Evolutionary conservation across 92 coral and sea anemone genomes (phyloP).

Genomic region (Porites evermanni): DNA sequence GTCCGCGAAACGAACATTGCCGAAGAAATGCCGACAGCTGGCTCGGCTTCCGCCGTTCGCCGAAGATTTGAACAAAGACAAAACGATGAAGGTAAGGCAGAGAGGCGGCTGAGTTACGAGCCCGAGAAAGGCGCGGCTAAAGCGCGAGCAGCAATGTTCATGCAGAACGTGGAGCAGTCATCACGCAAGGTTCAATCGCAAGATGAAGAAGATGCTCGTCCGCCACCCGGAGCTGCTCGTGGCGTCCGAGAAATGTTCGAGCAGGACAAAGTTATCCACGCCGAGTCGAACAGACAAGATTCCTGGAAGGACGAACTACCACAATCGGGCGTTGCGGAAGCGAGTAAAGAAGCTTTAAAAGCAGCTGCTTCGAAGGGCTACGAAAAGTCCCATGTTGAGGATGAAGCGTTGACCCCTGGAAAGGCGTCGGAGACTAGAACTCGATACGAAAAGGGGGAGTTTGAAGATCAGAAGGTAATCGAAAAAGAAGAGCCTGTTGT

Average conservation of each 20-base stretch:
- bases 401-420: constrained; percentile 50
- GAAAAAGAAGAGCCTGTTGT: constrained; percentile 66
- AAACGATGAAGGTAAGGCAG: constrained; percentile 60
- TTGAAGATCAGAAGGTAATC: constrained; percentile 49
- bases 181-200: constrained; percentile 16
- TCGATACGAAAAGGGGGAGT: constrained; percentile 65
- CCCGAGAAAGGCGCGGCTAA: constrained; percentile 81
- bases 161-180: constrained; percentile 34
- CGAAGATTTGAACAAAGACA: constrained; percentile 62
- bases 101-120: constrained; percentile 82
- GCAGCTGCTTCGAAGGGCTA: constrained; percentile 72
- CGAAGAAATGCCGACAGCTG: constrained; percentile 71
- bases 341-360: constrained; percentile 75
- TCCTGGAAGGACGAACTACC: constrained; percentile 70
- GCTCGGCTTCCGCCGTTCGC: constrained; percentile 70
- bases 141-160: constrained; percentile 42
- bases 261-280: constrained; percentile 68
- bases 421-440: constrained; percentile 47
- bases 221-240: constrained; percentile 74
- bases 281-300: constrained; percentile 56
- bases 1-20: constrained; percentile 56
- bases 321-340: constrained; percentile 74
- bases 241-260: constrained; percentile 82
- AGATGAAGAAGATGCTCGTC: constrained; percentile 75
- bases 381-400: constrained; percentile 41